Base-by-base conservation (phyloP, 2,113 vertebrate genomes). In the Psittacara wagleri region DNA sequence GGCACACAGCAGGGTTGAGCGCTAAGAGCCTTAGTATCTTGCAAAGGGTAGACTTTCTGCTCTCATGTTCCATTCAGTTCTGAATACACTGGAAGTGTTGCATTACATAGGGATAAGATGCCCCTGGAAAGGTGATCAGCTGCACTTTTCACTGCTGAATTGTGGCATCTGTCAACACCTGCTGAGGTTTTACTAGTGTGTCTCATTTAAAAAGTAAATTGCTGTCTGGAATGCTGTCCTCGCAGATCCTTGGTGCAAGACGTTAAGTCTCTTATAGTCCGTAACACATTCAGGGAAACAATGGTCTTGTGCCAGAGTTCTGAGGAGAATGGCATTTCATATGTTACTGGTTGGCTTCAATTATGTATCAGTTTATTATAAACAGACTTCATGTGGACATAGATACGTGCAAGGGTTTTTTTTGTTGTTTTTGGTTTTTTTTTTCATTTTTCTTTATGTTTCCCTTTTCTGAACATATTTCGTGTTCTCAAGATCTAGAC, bases 201-300 rank as follows among this genome's bases (percentile, higher is more conserved):
- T 83, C 63, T 69, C 31, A 37, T 69, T 93, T 76, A 28, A 87
- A 85, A 79, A 90, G 55, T 84, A 73, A 73, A 88, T 76, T 73
- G 35, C 23, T 43, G 17, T 11, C 1, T 91, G 70, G 22, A 11
- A 19, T 1, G 1, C 35, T 22, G 9, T 52, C 70, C 54, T 72
- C 83, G 82, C 39, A 90, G 35, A 39, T 76, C 52, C 29, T 79
- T 57, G 62, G 35, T 90, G 35, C 62, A 73, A 69, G 43, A 76
- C 33, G 19, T 8, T 49, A 74, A 79, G 39, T 64, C 51, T 90
- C 35, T 87, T 68, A 55, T 31, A 73, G 48, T 33, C 74, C 44
- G 0, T 68, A 75, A 48, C 0, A 0, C 3, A 13, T 83, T 88
- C 72, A 41, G 85, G 78, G 28, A 52, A 90, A 64, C 62, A 72